A percentile compares a stretch with the other conserved stretches of the same genome.
phyloP scores from a whole-genome alignment of 2,113 vertebrate genomes.

The Aix galericulata region DNA sequence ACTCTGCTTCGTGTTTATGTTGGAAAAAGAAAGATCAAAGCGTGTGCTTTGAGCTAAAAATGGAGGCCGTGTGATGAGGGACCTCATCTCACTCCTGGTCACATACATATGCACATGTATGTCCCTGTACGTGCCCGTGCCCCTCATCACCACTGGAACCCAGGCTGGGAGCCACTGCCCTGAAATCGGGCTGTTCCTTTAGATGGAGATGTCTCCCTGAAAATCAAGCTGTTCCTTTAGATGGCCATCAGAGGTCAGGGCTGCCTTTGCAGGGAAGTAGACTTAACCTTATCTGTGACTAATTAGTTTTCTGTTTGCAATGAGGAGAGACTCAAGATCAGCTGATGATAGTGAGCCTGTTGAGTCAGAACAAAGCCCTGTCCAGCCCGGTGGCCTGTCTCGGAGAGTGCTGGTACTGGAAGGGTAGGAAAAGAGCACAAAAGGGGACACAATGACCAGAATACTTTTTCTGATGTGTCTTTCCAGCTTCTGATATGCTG shows the following conservation, averaged over 20 bases:
- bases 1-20: conserved; percentile 36
- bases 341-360: background rate
- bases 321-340: background rate
- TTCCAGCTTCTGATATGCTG: background rate
- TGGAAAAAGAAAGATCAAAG: conserved; percentile 53
- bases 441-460: background rate
- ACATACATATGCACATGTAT: background rate
- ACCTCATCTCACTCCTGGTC: background rate
- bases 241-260: conserved; percentile 50
- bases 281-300: background rate
- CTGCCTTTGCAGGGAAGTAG: conserved; percentile 7
- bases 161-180: background rate
- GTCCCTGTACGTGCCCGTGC: background rate
- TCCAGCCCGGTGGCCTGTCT: background rate
- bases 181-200: background rate
- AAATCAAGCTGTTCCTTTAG: background rate
- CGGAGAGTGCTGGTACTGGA: background rate
- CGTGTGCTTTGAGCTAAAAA: background rate
- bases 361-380: background rate
- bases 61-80: background rate
- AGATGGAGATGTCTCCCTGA: background rate
- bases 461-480: background rate
- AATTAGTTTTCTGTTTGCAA: background rate
- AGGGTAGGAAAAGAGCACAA: background rate
- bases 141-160: background rate